Evolutionary conservation across 2,888 invertebrate species (phyloP), one percentile per base, ranked within the genome.

Genomic region (Zygothrica quintamaculata): DNA sequence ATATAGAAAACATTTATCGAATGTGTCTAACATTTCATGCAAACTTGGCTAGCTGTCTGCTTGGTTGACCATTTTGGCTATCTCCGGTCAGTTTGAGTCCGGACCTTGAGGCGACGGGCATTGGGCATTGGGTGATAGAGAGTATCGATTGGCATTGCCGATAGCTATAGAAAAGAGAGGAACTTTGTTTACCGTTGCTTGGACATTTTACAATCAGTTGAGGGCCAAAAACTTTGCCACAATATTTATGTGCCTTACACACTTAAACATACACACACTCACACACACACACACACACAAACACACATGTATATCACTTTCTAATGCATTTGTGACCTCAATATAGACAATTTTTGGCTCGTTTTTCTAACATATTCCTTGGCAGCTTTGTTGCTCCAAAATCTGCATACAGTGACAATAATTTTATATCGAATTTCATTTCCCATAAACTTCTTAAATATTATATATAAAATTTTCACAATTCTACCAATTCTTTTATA

Each of bases 261-360:
- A 68, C 51, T 51, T 40, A 37, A 43, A 47, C 33, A 7, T 39
- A 1, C 22, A 1, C 12, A 6, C 8, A 34, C 18, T 13, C 12
- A 16, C 26, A 26, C 16, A 11, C 26, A 7, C 46, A n/a, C 11
- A 18, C 34, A 18, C 48, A 26, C 44, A 34, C 22, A 8, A n/a
- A 36, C 16, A 13, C 12, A 13, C 6, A 25, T 22, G 37, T 18
- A 33, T 65, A 75, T 72, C 79, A 68, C 71, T 74, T 68, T 71
- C 80, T 69, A 72, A 80, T 80, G 72, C 72, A 72, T 65, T 74
- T 72, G 61, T 80, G 84, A 77, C 87, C 81, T 70, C 65, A 58
- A 81, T 74, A 42, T 31, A 43, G 43, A 7, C 42, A 29, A 43
- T 47, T 58, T 75, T 82, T 79, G 76, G 79, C 82, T 65, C 51